These are phyloP conservation scores for Ctenopoma multispine DNA, from an alignment of 2,797 vertebrate genomes.

Conservation along the genomic window DNA sequence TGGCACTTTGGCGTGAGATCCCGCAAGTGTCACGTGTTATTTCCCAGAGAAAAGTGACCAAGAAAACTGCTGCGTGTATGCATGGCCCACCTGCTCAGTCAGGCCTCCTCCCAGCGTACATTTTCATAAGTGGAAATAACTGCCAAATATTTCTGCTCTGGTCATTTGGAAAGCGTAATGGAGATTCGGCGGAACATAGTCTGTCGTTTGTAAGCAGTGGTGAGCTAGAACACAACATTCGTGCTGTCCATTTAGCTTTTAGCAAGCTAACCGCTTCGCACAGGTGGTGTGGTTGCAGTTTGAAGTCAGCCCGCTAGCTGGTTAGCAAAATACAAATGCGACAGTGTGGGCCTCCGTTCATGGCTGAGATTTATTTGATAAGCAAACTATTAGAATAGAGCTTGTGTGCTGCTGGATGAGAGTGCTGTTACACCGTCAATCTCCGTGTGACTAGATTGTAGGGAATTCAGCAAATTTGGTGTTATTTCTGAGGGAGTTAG, in stretches of 20 bases:
- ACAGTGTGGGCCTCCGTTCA: constrained; percentile 55
- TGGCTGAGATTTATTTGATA: neutral
- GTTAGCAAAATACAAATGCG: constrained; percentile 58
- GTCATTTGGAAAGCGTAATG: rapidly evolving
- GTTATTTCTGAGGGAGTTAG: constrained; percentile 44
- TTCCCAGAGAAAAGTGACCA: constrained; percentile 42
- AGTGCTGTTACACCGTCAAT: neutral
- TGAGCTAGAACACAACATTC: neutral
- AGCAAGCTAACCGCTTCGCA: constrained; percentile 61
- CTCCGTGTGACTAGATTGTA: neutral
- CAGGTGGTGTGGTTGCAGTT: constrained; percentile 69
- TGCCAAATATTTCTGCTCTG: neutral
- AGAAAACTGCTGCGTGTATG: constrained; percentile 78
- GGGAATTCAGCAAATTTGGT: constrained; percentile 10
- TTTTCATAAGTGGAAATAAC: constrained; percentile 31
- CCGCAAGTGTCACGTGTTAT: constrained; percentile 44
- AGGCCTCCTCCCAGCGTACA: constrained; percentile 73
- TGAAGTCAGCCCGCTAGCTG: constrained; percentile 55
- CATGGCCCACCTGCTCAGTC: constrained; percentile 80
- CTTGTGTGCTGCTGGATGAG: neutral
- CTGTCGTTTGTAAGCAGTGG: neutral
- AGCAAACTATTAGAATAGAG: neutral
- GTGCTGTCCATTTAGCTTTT: constrained; percentile 33
- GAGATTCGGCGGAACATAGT: neutral
- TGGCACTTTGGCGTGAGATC: constrained; percentile 13